Conservation (phyloP, 2,888 invertebrate species). For the Meandrusa payeni region DNA sequence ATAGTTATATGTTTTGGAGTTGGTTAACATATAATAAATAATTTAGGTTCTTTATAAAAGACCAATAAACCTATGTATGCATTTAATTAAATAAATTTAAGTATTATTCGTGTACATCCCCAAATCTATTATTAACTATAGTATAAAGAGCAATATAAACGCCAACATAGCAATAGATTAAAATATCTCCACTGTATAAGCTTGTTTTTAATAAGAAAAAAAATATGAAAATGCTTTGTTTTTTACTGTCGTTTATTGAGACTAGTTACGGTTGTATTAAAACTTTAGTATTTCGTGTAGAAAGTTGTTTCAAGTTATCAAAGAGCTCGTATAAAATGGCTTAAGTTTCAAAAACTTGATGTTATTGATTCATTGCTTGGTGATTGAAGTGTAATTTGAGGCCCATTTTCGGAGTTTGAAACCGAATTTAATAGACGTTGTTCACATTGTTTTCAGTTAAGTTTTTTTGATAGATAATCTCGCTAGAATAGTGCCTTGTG, state of each 20-base stretch:
- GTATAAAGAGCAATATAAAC: slow-evolving; percentile 66
- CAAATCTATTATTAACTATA: slow-evolving; percentile 32
- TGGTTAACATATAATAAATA: neutral
- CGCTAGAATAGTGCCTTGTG: slow-evolving; percentile 80
- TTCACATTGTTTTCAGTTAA: slow-evolving; percentile 54
- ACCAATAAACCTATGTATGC: slow-evolving; percentile 9
- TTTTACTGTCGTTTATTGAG: slow-evolving; percentile 37
- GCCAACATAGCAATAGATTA: slow-evolving; percentile 68
- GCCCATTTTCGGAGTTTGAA: slow-evolving; percentile 67
- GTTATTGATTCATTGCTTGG: slow-evolving; percentile 62
- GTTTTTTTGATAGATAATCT: slow-evolving; percentile 58
- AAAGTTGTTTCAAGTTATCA: slow-evolving; percentile 41
- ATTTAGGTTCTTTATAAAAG: slow-evolving; percentile 21
- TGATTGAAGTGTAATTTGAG: slow-evolving; percentile 68
- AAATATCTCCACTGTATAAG: slow-evolving; percentile 40
- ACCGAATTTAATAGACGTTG: slow-evolving; percentile 74
- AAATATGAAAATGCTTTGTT: slow-evolving; percentile 26
- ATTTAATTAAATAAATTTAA: slow-evolving; percentile 13
- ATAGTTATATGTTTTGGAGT: slow-evolving; percentile 3
- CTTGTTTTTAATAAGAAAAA: slow-evolving; percentile 44
- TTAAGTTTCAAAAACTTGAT: slow-evolving; percentile 47
- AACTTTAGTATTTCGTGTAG: slow-evolving; percentile 46
- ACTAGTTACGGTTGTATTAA: slow-evolving; percentile 41
- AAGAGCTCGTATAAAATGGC: slow-evolving; percentile 33
- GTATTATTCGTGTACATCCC: slow-evolving; percentile 29